A percentile compares a stretch with the other conserved stretches of the same genome.
Evolutionary conservation across 2,888 invertebrate genomes (phyloP).

Genomic region (Poecilus cupreus): DNA sequence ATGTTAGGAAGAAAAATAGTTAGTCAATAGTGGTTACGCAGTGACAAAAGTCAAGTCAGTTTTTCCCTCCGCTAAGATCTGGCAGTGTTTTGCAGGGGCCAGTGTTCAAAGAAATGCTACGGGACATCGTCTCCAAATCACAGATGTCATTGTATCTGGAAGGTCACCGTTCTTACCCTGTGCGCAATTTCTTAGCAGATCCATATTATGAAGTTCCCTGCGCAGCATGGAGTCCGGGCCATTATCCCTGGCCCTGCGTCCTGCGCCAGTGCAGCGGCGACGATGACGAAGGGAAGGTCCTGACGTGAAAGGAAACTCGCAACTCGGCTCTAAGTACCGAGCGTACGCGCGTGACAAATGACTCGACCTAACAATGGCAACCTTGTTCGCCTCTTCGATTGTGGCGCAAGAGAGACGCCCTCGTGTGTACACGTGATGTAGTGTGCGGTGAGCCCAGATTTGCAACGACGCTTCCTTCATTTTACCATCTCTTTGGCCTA

Average conservation of each 20-base stretch:
- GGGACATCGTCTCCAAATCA: too few species aligned
- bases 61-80: too few species aligned
- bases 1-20: too few species aligned
- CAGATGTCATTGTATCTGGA: too few species aligned
- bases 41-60: too few species aligned
- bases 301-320: constrained; percentile 67
- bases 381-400: constrained; percentile 62
- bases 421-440: neutral
- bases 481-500: constrained; percentile 2
- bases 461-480: neutral
- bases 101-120: neutral
- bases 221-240: constrained; percentile 41
- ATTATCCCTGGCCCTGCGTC: neutral
- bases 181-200: constrained; percentile 42
- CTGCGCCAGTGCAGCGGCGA: neutral
- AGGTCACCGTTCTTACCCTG: too few species aligned
- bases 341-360: constrained; percentile 66
- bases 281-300: constrained; percentile 59
- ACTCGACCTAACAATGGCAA: constrained; percentile 66
- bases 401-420: constrained; percentile 37
- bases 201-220: constrained; percentile 50
- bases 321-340: constrained; percentile 61
- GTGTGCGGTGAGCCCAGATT: constrained; percentile 8
- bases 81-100: too few species aligned
- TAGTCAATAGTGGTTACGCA: too few species aligned